Evolutionary conservation across 2,888 invertebrate species (phyloP), one percentile per base, ranked within the genome.

Genomic region (Tupiocoris notatus): DNA sequence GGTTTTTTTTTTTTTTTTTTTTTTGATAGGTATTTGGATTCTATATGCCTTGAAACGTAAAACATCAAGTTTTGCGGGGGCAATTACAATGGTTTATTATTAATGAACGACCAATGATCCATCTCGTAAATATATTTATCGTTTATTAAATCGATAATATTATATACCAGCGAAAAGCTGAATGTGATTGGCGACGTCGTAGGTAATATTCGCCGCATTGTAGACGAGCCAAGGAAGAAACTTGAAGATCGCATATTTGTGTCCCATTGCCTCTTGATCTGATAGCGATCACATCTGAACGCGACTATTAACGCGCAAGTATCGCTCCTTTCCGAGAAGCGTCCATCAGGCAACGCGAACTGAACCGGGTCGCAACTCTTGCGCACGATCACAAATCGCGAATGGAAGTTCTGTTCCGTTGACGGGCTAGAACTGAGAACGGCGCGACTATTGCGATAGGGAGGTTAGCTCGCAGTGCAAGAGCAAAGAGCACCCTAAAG

Each of bases 151-250:
- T n/a, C n/a, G n/a, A n/a, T n/a, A n/a, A n/a, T n/a, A n/a, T n/a
- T n/a, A n/a, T 16, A 59, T 67, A 79, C 79, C 78, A 23, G 77
- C 68, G 24, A 79, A 68, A 12, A 79, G 76, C n/a, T 78, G 67
- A n/a, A 78, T 67, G 39, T 79, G 79, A 18, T 66, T 79, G 56
- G 77, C 77, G 24, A 79, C 76, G 66, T 79, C 79, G 73, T 75
- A 79, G 3, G 79, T 78, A 54, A 79, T 20, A 71, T 79, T 78
- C n/a, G 75, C 78, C 21, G 78, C 79, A 59, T 79, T 79, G 64
- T 77, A 74, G 1, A 79, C 58, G 6, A 79, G 58, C 79, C 79
- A 79, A 1, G 79, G 79, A 6, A 79, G 74, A 17, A 79, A 63
- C 58, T 79, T 77, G 56, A 76, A 25, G 17, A 79, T 39, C 23